These are phyloP conservation scores for Amniataba percoides DNA, from an alignment of 2,797 vertebrate genomes.

Conservation along the genomic window DNA sequence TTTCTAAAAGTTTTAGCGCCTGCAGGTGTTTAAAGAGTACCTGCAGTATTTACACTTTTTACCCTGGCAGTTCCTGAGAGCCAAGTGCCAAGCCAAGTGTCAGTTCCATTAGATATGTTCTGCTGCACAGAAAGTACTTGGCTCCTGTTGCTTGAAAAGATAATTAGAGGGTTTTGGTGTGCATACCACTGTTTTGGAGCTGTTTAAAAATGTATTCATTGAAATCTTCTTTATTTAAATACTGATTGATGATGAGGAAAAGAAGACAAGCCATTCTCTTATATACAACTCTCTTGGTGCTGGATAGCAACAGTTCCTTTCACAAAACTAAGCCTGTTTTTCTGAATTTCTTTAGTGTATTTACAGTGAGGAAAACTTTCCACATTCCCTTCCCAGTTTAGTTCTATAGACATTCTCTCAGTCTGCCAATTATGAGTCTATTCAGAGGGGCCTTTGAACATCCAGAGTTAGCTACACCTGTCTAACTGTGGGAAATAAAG, in stretches of 20 bases:
- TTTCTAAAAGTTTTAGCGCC: not conserved
- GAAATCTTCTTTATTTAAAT: not conserved
- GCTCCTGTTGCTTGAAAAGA: constrained; percentile 14
- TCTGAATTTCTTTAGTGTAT: not conserved
- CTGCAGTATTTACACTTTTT: constrained; percentile 1
- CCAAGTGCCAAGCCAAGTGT: constrained; percentile 16
- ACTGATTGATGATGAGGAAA: not conserved
- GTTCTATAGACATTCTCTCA: not conserved
- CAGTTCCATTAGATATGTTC: not conserved
- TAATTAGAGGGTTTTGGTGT: constrained; percentile 14
- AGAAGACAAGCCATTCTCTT: not conserved
- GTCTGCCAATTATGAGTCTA: not conserved
- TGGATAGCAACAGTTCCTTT: not conserved
- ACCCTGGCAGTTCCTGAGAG: not conserved
- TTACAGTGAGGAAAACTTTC: not conserved
- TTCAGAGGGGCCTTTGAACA: constrained; percentile 52
- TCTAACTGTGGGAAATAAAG: no score
- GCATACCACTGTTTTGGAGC: not conserved
- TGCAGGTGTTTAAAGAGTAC: constrained; percentile 7
- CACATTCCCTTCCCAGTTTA: no score
- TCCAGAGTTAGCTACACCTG: not conserved
- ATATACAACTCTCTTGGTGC: not conserved
- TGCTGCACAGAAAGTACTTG: not conserved
- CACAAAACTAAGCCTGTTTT: not conserved
- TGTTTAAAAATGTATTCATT: not conserved